Evolutionary conservation across 1,140 invertebrate genomes (phyloP).

Genomic region (Solenopsis invicta): DNA sequence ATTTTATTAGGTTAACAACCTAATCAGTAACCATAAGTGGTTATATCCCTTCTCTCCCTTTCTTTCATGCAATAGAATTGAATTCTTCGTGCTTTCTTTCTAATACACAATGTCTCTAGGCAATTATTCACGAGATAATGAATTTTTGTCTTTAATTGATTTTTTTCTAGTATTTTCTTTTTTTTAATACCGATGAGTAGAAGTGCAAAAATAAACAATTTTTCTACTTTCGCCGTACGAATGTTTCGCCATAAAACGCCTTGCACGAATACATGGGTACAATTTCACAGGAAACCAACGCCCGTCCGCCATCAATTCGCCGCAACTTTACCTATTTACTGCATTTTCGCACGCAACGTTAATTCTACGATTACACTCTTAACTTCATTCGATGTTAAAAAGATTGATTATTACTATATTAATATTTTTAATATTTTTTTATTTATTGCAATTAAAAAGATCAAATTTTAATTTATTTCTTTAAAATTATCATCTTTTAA

Average conservation of each 20-base stretch:
- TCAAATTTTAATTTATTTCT: neutral
- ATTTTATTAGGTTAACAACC: constrained; percentile 38
- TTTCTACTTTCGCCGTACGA: constrained; percentile 12
- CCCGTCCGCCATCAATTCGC: constrained; percentile 56
- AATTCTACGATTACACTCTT: neutral
- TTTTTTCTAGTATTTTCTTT: neutral
- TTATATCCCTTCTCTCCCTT: neutral
- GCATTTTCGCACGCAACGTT: constrained; percentile 58
- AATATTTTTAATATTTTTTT: neutral
- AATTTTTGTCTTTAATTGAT: neutral
- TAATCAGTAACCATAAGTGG: constrained; percentile 32
- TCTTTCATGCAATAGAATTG: neutral
- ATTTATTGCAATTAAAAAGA: neutral
- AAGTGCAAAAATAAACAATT: neutral
- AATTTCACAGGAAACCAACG: constrained; percentile 61
- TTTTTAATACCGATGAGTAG: neutral
- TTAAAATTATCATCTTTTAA: neutral
- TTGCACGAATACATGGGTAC: constrained; percentile 10
- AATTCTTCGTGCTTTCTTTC: neutral
- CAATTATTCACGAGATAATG: neutral
- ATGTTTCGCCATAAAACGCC: neutral
- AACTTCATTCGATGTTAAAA: neutral
- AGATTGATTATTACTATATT: neutral
- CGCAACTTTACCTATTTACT: constrained; percentile 27
- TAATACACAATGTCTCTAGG: neutral